Percentiles rank a stretch among this genome's conserved stretches.
Evolutionary conservation across 2,113 vertebrate genomes (phyloP).

Genomic region (Neoarius graeffei): DNA sequence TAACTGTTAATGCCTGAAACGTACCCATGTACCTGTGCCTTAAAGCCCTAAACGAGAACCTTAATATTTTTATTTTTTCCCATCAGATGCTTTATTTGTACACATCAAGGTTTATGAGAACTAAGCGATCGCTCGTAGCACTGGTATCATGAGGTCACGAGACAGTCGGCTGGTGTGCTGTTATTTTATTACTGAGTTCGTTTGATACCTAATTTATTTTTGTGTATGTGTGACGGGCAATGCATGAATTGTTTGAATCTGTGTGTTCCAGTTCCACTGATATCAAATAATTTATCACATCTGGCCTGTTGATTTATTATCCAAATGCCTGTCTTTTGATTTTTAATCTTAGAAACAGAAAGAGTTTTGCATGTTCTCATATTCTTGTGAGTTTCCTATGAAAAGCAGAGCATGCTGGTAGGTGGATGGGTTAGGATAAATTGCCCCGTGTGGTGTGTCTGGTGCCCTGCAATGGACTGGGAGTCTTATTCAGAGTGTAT

Average conservation of each 20-base stretch:
- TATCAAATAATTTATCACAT: slow-evolving; percentile 5
- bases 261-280: neutral
- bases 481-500: neutral
- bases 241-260: slow-evolving; percentile 31
- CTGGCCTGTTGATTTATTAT: slow-evolving; percentile 21
- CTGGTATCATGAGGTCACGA: neutral
- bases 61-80: slow-evolving; percentile 23
- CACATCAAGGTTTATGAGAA: slow-evolving; percentile 13
- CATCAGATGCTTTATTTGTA: slow-evolving; percentile 3
- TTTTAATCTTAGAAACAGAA: neutral
- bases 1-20: neutral
- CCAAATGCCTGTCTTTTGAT: neutral
- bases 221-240: slow-evolving; percentile 31
- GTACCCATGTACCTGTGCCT: slow-evolving; percentile 31
- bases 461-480: neutral
- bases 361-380: neutral
- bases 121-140: slow-evolving; percentile 1
- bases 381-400: neutral
- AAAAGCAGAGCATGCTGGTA: neutral
- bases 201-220: slow-evolving; percentile 59
- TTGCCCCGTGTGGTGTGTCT: neutral
- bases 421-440: too few relatives aligned
- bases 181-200: slow-evolving; percentile 51
- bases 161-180: slow-evolving; percentile 52
- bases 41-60: slow-evolving; percentile 27